These are phyloP conservation scores for Habropoda laboriosa DNA, from an alignment of 1,140 invertebrate species.

Conservation along the genomic window DNA sequence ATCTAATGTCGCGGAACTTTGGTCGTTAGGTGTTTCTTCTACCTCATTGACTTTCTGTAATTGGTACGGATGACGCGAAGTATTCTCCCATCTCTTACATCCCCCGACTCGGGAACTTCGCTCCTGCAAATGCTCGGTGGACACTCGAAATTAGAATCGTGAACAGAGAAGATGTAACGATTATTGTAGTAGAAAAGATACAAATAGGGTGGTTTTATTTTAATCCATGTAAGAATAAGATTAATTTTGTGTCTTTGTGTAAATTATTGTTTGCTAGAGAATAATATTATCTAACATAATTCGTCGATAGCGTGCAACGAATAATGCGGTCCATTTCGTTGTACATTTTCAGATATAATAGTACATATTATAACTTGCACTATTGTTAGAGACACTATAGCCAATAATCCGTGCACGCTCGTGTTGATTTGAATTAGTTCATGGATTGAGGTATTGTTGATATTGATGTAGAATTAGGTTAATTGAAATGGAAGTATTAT, in stretches of 20 bases:
- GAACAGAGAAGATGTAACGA: neutral
- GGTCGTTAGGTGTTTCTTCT: slow-evolving; percentile 62
- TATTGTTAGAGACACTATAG: neutral
- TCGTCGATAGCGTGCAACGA: no score
- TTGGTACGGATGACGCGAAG: slow-evolving; percentile 61
- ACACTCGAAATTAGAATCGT: neutral
- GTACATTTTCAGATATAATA: no score
- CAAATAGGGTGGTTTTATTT: neutral
- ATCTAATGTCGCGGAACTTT: slow-evolving; percentile 56
- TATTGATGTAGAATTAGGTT: neutral
- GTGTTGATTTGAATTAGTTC: neutral
- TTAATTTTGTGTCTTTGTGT: no score
- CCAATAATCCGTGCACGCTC: neutral
- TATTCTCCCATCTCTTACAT: slow-evolving; percentile 10
- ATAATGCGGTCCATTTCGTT: no score
- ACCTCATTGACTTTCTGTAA: slow-evolving; percentile 61
- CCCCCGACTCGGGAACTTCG: neutral
- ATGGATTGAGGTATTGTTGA: neutral
- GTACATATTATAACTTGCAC: no score
- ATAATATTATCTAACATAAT: no score
- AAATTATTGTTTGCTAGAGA: no score
- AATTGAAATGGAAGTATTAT: neutral
- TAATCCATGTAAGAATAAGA: no score
- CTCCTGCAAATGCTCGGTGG: neutral
- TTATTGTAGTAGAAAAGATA: neutral